Evolutionary conservation across 2,888 invertebrate genomes (phyloP), one percentile per base, ranked within the genome.

Genomic region (Aphelenchoides bicaudatus): DNA sequence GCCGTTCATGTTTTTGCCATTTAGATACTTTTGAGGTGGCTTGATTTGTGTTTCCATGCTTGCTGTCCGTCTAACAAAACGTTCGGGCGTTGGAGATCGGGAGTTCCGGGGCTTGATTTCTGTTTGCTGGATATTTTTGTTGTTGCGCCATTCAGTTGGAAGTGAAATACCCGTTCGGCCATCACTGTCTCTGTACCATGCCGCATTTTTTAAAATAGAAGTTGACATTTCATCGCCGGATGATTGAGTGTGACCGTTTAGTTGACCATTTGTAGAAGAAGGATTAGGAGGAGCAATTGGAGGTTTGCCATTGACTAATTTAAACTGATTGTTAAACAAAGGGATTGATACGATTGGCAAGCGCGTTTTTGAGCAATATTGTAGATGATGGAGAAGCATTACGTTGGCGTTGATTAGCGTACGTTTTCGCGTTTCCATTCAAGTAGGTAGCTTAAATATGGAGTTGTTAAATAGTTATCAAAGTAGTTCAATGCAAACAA

Each of bases 121-220:
- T 23, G 53, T 27, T n/a, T 4, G 47, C 53, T 53, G 53, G 16
- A 56, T 2, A 8, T 53, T 53, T 1, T 39, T 27, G 19, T n/a
- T 16, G 21, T 10, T 13, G n/a, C 19, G 10, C n/a, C 16, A 39
- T 19, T 51, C 56, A n/a, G n/a, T n/a, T 5, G 39, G 16, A 4
- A 53, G 48, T 3, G 46, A 21, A 31, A 47, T 65, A 5, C 75
- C 75, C 3, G 75, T 75, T 31, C 71, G 53, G 30, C 75, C 75
- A 28, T 74, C 70, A 6, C 65, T 61, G 56, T 75, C 75, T 48
- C 75, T 63, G 62, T 73, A 75, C 75, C 75, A 75, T 16, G 75
- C 73, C 13, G 74, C 67, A 58, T 70, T 72, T 39, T 63, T 53
- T 50, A 75, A 62, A 25, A 75, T 58, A 43, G 74, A 75, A 27